Evolutionary conservation across 2,797 vertebrate species (phyloP).

Genomic region (Pygocentrus nattereri): DNA sequence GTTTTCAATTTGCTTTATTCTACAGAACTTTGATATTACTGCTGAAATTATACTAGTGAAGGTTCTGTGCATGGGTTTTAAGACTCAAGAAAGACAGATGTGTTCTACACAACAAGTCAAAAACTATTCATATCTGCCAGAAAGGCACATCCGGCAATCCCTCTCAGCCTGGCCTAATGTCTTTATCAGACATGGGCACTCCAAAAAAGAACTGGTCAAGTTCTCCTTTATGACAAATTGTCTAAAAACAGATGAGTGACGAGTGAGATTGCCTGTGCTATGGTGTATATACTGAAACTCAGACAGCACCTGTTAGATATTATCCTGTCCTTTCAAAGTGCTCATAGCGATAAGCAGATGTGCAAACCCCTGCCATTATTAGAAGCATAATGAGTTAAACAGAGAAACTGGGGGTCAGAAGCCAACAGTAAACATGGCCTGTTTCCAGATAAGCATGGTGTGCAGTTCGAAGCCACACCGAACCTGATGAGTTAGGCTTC

Average conservation of each 20-base stretch:
- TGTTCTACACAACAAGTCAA: background rate
- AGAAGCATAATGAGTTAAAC: slow-evolving; percentile 39
- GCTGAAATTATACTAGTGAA: too few species aligned
- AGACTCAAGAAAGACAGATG: background rate
- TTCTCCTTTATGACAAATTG: background rate
- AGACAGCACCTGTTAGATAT: background rate
- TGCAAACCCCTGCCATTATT: background rate
- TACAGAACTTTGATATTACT: too few species aligned
- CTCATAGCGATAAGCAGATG: slow-evolving; percentile 20
- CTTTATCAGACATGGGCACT: slow-evolving; percentile 11
- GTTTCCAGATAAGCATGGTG: slow-evolving; percentile 23
- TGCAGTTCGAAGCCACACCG: slow-evolving; percentile 16
- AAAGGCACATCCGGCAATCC: background rate
- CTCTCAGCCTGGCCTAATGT: slow-evolving; percentile 2
- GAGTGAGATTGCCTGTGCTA: background rate
- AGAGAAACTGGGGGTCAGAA: slow-evolving; percentile 25
- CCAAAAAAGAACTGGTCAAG: background rate
- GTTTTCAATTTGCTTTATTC: too few species aligned
- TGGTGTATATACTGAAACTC: background rate
- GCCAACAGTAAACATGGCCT: background rate
- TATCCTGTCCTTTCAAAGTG: background rate
- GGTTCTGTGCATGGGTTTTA: too few species aligned
- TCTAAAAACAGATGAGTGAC: background rate
- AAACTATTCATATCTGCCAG: background rate
- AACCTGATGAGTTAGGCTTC: background rate